These are phyloP conservation scores for Argyra leucocephala DNA, from an alignment of 2,888 invertebrate genomes.

Conservation along the genomic window DNA sequence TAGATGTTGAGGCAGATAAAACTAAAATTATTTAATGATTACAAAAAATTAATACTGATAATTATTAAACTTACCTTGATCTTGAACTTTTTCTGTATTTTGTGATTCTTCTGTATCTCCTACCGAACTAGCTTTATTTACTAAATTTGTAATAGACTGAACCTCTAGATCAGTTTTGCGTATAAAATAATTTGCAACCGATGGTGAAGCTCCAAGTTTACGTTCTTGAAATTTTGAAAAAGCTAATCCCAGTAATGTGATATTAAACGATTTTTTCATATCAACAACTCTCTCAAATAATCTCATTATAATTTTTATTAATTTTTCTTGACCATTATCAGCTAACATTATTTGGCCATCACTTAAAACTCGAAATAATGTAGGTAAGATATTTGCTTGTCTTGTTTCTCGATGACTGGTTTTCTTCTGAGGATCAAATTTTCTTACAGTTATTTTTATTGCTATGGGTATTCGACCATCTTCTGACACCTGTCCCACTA, in stretches of 20 bases:
- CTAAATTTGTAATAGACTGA: conserved; percentile 61
- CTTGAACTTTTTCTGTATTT: not conserved
- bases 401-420: conserved; percentile 64
- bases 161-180: conserved; percentile 62
- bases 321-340: conserved; percentile 53
- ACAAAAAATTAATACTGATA: not conserved
- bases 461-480: conserved; percentile 71
- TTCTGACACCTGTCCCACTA: conserved; percentile 61
- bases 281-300: conserved; percentile 66
- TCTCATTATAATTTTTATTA: conserved; percentile 61
- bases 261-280: conserved; percentile 63
- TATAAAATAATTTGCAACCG: conserved; percentile 64
- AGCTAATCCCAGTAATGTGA: conserved; percentile 69
- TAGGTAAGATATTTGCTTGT: conserved; percentile 62
- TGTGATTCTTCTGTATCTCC: not conserved
- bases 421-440: conserved; percentile 57
- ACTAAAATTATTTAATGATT: conserved; percentile 22
- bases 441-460: conserved; percentile 63
- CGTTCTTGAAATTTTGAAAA: conserved; percentile 72
- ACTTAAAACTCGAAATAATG: conserved; percentile 47
- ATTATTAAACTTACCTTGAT: not conserved
- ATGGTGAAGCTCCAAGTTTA: conserved; percentile 54
- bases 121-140: conserved; percentile 23
- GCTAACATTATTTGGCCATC: conserved; percentile 43
- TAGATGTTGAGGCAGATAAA: conserved; percentile 38